Conservation (phyloP, 2,113 vertebrate genomes). For the Ptyas mucosa region DNA sequence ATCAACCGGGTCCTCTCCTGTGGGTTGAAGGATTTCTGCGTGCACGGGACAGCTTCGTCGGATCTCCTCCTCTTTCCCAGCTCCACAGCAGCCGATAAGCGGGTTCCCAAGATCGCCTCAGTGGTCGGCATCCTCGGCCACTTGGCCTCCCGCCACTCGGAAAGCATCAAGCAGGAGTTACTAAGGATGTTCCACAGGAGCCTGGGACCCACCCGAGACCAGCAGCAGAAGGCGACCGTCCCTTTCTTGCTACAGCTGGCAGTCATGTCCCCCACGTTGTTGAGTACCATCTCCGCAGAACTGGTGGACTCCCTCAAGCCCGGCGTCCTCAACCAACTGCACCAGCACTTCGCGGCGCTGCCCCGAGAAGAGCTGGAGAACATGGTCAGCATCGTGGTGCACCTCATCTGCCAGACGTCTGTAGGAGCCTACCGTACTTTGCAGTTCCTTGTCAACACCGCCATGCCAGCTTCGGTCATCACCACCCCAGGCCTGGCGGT, state of each 20-base stretch:
- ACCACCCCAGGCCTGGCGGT: constrained; percentile 76
- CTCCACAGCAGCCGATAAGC: constrained; percentile 61
- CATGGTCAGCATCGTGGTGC: constrained; percentile 82
- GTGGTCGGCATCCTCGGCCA: constrained; percentile 93
- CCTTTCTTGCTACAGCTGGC: constrained; percentile 91
- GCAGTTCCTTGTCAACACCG: constrained; percentile 85
- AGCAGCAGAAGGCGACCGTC: constrained; percentile 79
- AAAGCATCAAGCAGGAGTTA: constrained; percentile 89
- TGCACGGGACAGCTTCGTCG: constrained; percentile 61
- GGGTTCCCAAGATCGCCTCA: constrained; percentile 88
- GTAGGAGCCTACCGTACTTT: constrained; percentile 80
- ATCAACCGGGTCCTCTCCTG: constrained; percentile 90
- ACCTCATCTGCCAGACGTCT: constrained; percentile 87
- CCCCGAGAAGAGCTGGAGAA: constrained; percentile 87
- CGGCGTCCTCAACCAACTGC: constrained; percentile 82
- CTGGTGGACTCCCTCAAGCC: constrained; percentile 86
- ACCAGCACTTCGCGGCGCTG: constrained; percentile 77
- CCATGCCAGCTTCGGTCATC: constrained; percentile 88
- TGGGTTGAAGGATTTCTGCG: constrained; percentile 90
- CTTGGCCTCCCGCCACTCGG: constrained; percentile 83
- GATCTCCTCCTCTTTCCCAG: constrained; percentile 68
- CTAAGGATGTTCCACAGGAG: constrained; percentile 92
- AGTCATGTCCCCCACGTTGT: constrained; percentile 83
- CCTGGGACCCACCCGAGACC: constrained; percentile 68
- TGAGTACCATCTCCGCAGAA: constrained; percentile 82